These are phyloP conservation scores for Fukomys damarensis DNA, from an alignment of 2,113 vertebrate species.

Conservation along the genomic window DNA sequence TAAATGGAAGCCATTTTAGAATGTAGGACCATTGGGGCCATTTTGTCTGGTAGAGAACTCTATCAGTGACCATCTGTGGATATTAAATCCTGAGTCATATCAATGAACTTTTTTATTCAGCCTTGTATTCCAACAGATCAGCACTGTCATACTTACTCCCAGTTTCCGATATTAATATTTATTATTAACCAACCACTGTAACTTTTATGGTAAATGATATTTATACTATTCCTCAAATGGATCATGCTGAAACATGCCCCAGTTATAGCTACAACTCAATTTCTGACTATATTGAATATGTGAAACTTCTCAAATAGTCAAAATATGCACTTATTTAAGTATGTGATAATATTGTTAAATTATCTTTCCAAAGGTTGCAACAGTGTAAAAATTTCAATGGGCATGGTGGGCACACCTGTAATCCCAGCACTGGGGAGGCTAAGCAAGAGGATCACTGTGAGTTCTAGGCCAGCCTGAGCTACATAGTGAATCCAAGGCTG, in stretches of 20 bases:
- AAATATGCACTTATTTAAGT: conserved; percentile 42
- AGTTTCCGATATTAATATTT: not conserved
- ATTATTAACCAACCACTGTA: not conserved
- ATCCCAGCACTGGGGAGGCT: not conserved
- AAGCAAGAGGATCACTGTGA: not conserved
- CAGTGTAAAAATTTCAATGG: not conserved
- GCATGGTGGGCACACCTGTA: not conserved
- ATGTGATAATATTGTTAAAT: not conserved
- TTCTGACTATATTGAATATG: not conserved
- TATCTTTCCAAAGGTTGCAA: not conserved
- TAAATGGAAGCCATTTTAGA: too few species aligned
- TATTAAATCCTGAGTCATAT: not conserved
- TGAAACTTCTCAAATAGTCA: conserved; percentile 47
- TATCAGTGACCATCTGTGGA: not conserved
- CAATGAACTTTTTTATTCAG: not conserved
- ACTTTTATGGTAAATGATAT: not conserved
- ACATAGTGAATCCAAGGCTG: not conserved
- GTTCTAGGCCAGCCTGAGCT: not conserved
- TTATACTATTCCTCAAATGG: not conserved
- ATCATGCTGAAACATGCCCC: not conserved
- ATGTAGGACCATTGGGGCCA: too few species aligned
- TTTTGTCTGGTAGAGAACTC: too few species aligned
- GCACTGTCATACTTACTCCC: not conserved
- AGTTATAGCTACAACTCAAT: not conserved
- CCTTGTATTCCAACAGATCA: not conserved